Conservation (phyloP, 2,888 invertebrate species). For the Melipona bicolor region DNA sequence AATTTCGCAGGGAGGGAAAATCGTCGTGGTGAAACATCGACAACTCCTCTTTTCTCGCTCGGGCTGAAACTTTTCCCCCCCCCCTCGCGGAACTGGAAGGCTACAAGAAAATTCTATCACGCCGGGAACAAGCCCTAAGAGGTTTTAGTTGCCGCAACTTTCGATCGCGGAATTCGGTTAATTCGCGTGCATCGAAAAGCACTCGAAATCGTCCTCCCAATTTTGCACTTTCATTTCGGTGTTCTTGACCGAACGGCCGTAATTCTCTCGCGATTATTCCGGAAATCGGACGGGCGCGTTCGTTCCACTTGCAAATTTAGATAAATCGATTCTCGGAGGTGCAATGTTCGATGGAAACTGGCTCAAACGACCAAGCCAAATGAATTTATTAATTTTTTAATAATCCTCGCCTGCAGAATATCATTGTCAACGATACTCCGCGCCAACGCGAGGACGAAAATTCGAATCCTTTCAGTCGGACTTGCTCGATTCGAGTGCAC, state of each 20-base stretch:
- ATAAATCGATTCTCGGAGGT: not conserved
- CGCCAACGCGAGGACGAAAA: not conserved
- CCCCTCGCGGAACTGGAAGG: no score
- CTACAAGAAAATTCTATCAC: conserved; percentile 11
- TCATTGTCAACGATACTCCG: no score
- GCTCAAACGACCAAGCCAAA: not conserved
- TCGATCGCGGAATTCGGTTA: conserved; percentile 3
- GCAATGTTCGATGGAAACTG: no score
- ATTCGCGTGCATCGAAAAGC: conserved; percentile 17
- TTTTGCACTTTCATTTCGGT: not conserved
- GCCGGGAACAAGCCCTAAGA: not conserved
- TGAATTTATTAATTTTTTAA: conserved; percentile 22
- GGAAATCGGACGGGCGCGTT: not conserved
- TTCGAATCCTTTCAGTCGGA: conserved; percentile 1
- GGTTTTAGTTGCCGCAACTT: conserved; percentile 16
- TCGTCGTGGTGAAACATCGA: not conserved
- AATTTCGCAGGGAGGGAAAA: conserved; percentile 6
- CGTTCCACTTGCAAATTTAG: not conserved
- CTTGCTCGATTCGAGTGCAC: not conserved
- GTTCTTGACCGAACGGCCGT: no score
- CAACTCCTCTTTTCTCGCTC: not conserved
- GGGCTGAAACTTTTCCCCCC: not conserved
- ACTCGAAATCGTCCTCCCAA: not conserved
- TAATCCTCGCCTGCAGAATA: not conserved
- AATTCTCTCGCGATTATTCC: not conserved